phyloP scores from a whole-genome alignment of 23 tunicate species.

The Corella eumyota region DNA sequence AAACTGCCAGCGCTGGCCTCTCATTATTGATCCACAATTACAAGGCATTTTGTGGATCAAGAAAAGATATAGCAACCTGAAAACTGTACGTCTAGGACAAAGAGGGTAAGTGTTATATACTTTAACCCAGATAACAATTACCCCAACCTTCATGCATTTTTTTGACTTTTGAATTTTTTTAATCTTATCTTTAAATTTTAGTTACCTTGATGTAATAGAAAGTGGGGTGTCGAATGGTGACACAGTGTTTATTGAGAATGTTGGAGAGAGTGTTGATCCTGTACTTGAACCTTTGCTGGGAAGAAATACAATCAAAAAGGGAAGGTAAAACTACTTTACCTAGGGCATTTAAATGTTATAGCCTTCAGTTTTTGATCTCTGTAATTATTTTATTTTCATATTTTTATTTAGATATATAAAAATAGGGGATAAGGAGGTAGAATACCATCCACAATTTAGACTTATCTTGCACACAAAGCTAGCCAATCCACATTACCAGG shows the following conservation, averaged over 20 bases:
- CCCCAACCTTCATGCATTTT: no score
- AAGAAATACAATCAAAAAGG: conserved; percentile 96
- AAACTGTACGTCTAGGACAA: conserved; percentile 85
- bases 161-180: no score
- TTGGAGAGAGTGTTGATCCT: conserved; percentile 89
- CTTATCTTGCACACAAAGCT: conserved; percentile 94
- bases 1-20: conserved; percentile 98
- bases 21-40: conserved; percentile 94
- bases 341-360: no score
- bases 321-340: conserved; percentile 48
- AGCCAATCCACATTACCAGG: conserved; percentile 99
- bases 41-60: conserved; percentile 98
- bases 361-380: no score
- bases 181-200: no score
- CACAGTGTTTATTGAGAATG: conserved; percentile 91
- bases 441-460: conserved; percentile 87
- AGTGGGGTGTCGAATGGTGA: conserved; percentile 83
- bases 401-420: conserved; percentile 59
- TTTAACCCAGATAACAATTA: background rate
- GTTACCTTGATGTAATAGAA: conserved; percentile 90
- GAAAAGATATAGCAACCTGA: conserved; percentile 49
- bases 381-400: no score
- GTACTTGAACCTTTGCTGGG: conserved; percentile 94
- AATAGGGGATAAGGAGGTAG: conserved; percentile 97
- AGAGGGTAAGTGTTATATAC: conserved; percentile 57